A percentile compares a stretch with the other conserved stretches of the same genome.
Evolutionary conservation across 2,888 invertebrate species (phyloP).

Genomic region (Apantesis nais): DNA sequence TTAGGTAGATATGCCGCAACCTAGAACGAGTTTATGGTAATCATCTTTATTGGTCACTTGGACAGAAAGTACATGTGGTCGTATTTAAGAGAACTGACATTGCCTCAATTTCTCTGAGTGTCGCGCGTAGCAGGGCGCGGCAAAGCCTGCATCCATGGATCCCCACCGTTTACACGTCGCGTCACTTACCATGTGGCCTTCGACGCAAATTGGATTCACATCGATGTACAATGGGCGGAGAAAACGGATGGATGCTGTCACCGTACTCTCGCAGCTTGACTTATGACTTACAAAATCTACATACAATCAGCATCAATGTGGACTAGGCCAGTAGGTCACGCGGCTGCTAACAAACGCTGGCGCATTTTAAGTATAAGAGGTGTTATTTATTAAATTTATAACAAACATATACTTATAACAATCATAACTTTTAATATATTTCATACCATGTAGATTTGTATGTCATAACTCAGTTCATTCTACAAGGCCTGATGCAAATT

Average conservation of each 20-base stretch:
- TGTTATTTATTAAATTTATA: slow-evolving; percentile 26
- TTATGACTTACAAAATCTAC: slow-evolving; percentile 83
- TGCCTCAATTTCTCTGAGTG: slow-evolving; percentile 77
- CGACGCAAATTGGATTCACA: slow-evolving; percentile 38
- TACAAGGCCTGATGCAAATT: background rate
- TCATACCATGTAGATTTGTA: background rate
- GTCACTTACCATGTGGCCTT: background rate
- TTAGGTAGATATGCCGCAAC: slow-evolving; percentile 13
- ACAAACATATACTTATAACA: slow-evolving; percentile 10
- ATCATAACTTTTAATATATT: background rate
- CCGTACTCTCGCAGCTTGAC: slow-evolving; percentile 70
- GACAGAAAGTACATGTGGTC: slow-evolving; percentile 69
- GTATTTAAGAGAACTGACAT: slow-evolving; percentile 73
- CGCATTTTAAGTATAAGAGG: slow-evolving; percentile 23
- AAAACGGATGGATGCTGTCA: slow-evolving; percentile 81
- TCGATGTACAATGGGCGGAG: slow-evolving; percentile 70
- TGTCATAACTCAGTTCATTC: background rate
- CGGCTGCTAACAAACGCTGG: slow-evolving; percentile 53
- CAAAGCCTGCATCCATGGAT: slow-evolving; percentile 29
- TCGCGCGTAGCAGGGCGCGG: slow-evolving; percentile 50
- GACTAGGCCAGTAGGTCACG: slow-evolving; percentile 81
- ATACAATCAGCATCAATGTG: slow-evolving; percentile 81
- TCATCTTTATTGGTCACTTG: slow-evolving; percentile 74
- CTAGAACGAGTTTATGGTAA: slow-evolving; percentile 52
- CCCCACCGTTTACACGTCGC: slow-evolving; percentile 11